Base-by-base conservation (phyloP, 2,888 invertebrate species). In the Eledona agricola region DNA sequence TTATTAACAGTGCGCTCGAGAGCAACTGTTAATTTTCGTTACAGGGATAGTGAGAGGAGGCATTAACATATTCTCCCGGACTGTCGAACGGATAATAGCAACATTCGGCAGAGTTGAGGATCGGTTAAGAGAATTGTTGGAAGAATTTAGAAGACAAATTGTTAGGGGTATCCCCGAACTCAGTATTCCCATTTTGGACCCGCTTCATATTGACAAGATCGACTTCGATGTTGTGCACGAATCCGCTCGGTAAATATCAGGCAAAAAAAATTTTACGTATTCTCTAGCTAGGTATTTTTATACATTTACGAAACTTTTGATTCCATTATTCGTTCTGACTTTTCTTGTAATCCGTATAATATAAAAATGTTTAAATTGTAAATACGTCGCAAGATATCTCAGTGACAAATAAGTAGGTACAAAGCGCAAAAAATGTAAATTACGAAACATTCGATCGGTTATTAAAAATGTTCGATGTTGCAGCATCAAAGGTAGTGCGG, bases 131-230 rank as follows among this genome's bases (percentile, higher is more conserved):
- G 69, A 70, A 4, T 51, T 76, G 7, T 59, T 76, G 15, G 74
- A 76, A 58, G 72, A 76, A 55, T 72, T 76, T 45, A 61, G 76
- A 51, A 67, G 66, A 32, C 68, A 70, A 13, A 71, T 77, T 60
- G 65, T 73, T 15, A 67, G 68, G 17, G 76, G 75, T 10, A 75
- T 77, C 29, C 75, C 75, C 3, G 75, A 76, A 66, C 58, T 77
- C 9, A 75, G 74, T 25, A 72, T 77, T 22, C 77, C 77, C 1
- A 69, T 74, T 26, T 61, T 77, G 49, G 77, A 77, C 62, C 77
- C 77, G 2, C 64, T 76, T n/a, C 72, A 71, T 43, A 71, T 77
- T 12, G 72, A 73, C 17, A 67, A 70, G 55, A 69, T 76, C n/a
- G 72, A 75, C 45, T 71, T 77, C 25, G 70, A 75, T 54, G 69